These are phyloP conservation scores for Watsonalla cultraria DNA, from an alignment of 2,888 invertebrate genomes.

Conservation along the genomic window DNA sequence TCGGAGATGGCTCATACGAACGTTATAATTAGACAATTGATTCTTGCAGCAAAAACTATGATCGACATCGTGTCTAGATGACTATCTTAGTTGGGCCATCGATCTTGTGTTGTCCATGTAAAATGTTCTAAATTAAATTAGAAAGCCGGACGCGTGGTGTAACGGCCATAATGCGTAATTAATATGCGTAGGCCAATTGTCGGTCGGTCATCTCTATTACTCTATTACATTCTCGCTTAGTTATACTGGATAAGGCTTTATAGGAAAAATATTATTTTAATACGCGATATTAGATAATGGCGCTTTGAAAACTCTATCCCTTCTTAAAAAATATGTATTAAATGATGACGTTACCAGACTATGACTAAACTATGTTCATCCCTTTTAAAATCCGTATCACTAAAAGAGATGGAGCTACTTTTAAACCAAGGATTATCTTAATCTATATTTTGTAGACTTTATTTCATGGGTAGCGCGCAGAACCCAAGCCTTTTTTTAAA, in stretches of 20 bases:
- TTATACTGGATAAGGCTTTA: constrained; percentile 31
- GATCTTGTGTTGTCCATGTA: constrained; percentile 36
- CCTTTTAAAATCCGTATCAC: no score
- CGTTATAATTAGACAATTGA: neutral
- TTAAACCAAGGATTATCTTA: no score
- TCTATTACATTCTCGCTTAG: constrained; percentile 17
- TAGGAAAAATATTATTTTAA: neutral
- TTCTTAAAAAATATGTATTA: no score
- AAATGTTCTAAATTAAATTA: constrained; percentile 61
- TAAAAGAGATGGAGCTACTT: no score
- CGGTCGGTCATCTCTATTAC: constrained; percentile 62
- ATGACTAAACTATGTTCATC: no score
- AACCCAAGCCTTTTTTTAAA: no score
- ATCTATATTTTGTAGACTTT: no score
- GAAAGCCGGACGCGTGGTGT: constrained; percentile 62
- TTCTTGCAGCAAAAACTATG: neutral
- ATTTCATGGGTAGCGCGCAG: no score
- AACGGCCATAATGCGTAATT: constrained; percentile 55
- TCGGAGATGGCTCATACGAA: neutral
- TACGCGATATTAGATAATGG: neutral
- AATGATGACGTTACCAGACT: neutral
- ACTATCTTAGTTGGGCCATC: constrained; percentile 25
- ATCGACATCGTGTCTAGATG: constrained; percentile 16
- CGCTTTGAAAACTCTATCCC: neutral
- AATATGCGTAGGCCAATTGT: constrained; percentile 71